phyloP scores from a whole-genome alignment of 1,140 invertebrate genomes.

The Trachymyrmex cornetzi region DNA sequence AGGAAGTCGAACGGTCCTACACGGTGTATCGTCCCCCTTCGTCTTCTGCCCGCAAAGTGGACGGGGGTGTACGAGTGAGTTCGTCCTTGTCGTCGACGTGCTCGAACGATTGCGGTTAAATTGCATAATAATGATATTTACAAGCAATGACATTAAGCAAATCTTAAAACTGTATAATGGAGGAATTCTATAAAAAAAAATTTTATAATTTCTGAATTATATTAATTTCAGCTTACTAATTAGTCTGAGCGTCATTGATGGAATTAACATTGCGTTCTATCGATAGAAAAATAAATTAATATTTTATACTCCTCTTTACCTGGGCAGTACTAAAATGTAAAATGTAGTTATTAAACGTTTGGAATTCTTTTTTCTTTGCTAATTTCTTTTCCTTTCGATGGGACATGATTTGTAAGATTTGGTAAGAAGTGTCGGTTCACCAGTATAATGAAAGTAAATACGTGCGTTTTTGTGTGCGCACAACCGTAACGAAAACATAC shows the following conservation, averaged over 20 bases:
- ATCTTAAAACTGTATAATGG: background rate
- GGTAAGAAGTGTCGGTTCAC: background rate
- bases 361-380: background rate
- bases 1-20: slow-evolving; percentile 77
- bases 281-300: background rate
- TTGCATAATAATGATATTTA: slow-evolving; percentile 24
- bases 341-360: background rate
- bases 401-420: slow-evolving; percentile 1
- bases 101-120: slow-evolving; percentile 15
- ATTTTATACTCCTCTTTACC: background rate
- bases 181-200: background rate
- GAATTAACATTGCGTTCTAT: background rate
- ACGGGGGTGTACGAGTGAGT: slow-evolving; percentile 68
- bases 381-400: background rate
- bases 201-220: background rate
- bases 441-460: slow-evolving; percentile 30
- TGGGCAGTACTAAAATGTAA: background rate
- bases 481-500: slow-evolving; percentile 55
- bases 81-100: slow-evolving; percentile 27
- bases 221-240: background rate
- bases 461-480: slow-evolving; percentile 11
- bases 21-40: slow-evolving; percentile 71
- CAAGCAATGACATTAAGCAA: background rate
- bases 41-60: slow-evolving; percentile 29
- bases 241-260: background rate